These are phyloP conservation scores for Mesembrinibis cayennensis DNA, from an alignment of 2,113 vertebrate species.

Conservation along the genomic window DNA sequence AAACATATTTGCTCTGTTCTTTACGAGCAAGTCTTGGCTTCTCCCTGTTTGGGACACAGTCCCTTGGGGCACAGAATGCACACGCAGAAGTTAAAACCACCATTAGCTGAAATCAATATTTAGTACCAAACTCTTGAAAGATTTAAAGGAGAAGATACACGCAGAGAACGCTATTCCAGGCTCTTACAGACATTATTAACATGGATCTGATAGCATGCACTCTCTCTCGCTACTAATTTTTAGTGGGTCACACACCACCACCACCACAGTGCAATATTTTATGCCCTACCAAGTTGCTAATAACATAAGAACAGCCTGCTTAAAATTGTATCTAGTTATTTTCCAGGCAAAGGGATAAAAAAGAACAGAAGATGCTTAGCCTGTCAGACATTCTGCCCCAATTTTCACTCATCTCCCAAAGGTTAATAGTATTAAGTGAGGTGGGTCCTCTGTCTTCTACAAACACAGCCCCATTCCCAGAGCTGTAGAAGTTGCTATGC, in stretches of 20 bases:
- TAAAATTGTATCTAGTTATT: not conserved
- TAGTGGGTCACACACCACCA: not conserved
- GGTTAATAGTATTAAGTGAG: not conserved
- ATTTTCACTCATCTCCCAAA: not conserved
- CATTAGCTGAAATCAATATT: conserved; percentile 71
- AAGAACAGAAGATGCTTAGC: not conserved
- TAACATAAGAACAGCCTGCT: not conserved
- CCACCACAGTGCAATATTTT: not conserved
- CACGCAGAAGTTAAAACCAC: conserved; percentile 64
- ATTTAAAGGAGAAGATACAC: conserved; percentile 38
- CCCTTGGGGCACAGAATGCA: conserved; percentile 50
- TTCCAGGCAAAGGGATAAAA: not conserved
- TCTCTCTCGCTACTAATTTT: not conserved
- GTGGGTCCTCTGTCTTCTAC: not conserved
- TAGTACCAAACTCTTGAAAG: conserved; percentile 47
- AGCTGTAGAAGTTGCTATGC: not conserved
- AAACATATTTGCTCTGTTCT: conserved; percentile 55
- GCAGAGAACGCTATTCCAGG: not conserved
- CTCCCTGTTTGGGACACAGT: conserved; percentile 53
- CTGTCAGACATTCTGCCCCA: not conserved
- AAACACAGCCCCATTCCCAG: not conserved
- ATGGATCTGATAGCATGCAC: not conserved
- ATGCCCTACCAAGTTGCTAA: not conserved
- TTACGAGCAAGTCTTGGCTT: conserved; percentile 69
- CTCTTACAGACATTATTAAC: not conserved